Evolutionary conservation across 2,888 invertebrate species (phyloP).

Genomic region (Enchytraeus crypticus): DNA sequence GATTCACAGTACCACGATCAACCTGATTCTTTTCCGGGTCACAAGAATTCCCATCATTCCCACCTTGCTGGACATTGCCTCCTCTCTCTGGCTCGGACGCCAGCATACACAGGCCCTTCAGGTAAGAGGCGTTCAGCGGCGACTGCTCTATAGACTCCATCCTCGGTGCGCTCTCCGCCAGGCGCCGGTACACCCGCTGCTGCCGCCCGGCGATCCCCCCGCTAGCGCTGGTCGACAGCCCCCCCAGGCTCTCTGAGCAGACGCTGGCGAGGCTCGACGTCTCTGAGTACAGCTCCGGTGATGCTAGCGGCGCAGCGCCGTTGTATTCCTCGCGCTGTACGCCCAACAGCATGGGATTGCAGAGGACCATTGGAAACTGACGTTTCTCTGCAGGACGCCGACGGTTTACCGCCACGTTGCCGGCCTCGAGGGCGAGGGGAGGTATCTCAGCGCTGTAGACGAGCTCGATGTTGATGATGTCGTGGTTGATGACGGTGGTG

Average conservation of each 20-base stretch:
- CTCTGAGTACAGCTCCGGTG: conserved; percentile 14
- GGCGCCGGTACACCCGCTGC: conserved; percentile 8
- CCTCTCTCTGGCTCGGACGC: too few relatives aligned
- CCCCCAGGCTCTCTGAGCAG: neutral
- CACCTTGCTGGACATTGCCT: too few relatives aligned
- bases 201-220: conserved; percentile 9
- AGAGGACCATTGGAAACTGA: neutral
- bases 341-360: conserved; percentile 9
- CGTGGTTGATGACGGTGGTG: neutral
- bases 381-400: neutral
- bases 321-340: conserved; percentile 7
- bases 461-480: neutral
- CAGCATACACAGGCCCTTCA: neutral
- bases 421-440: neutral
- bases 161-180: neutral
- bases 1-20: too few relatives aligned
- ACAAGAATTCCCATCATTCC: too few relatives aligned
- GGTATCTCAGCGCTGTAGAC: neutral
- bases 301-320: conserved; percentile 13
- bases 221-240: neutral
- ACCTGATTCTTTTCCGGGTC: too few relatives aligned
- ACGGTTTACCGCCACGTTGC: neutral
- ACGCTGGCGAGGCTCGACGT: conserved; percentile 14
- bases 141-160: conserved; percentile 16
- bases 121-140: neutral